These are phyloP conservation scores for Scaptomyza flava DNA, from an alignment of 2,888 invertebrate genomes.

Conservation along the genomic window DNA sequence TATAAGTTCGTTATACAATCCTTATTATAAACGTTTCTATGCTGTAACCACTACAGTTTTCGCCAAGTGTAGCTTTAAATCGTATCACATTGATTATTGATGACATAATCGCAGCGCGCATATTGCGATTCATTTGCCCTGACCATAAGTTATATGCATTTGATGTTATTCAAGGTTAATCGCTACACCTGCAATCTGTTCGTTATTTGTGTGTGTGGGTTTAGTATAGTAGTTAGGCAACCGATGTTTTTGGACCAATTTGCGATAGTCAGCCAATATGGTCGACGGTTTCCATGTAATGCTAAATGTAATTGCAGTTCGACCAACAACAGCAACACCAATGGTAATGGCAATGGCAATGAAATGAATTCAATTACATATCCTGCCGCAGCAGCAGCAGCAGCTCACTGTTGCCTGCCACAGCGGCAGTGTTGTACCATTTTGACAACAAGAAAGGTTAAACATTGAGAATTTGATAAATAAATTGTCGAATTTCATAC, in stretches of 20 bases:
- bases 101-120: slow-evolving; percentile 40
- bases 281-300: slow-evolving; percentile 35
- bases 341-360: slow-evolving; percentile 18
- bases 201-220: neutral
- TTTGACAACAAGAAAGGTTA: too few relatives aligned
- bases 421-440: neutral
- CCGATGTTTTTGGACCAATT: slow-evolving; percentile 11
- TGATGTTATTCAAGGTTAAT: slow-evolving; percentile 1
- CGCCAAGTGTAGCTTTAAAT: slow-evolving; percentile 1
- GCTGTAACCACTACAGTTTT: too few relatives aligned
- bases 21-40: neutral
- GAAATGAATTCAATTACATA: slow-evolving; percentile 55
- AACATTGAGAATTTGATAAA: neutral
- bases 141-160: slow-evolving; percentile 29
- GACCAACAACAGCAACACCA: slow-evolving; percentile 12
- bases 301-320: slow-evolving; percentile 48
- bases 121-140: slow-evolving; percentile 33
- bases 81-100: slow-evolving; percentile 24
- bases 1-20: too few relatives aligned
- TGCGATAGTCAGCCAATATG: slow-evolving; percentile 10
- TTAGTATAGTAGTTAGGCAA: neutral
- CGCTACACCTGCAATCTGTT: slow-evolving; percentile 26
- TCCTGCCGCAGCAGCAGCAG: slow-evolving; percentile 20
- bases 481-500: too few relatives aligned
- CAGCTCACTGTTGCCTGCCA: neutral